Evolutionary conservation across 1,140 invertebrate genomes (phyloP).

Genomic region (Leptinotarsa undecemlineata): DNA sequence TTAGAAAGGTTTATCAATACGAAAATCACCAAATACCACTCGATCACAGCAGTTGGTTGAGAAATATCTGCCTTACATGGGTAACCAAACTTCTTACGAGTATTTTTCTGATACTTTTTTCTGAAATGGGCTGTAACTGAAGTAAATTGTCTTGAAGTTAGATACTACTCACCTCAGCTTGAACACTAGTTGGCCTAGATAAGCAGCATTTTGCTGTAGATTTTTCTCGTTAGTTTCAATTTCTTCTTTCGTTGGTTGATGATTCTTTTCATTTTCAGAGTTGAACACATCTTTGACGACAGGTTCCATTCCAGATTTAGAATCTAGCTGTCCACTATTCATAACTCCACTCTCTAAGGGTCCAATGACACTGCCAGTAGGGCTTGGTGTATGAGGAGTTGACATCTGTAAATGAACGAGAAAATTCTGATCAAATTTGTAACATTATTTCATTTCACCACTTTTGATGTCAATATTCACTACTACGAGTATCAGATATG

Average conservation of each 20-base stretch:
- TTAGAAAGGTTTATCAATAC: too few species aligned
- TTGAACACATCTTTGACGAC: conserved; percentile 57
- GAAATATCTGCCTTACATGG: too few species aligned
- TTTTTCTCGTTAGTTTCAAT: conserved; percentile 67
- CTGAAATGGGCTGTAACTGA: too few species aligned
- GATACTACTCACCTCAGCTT: conserved; percentile 66
- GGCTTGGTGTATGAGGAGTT: conserved; percentile 52
- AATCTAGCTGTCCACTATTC: conserved; percentile 47
- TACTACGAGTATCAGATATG: too few species aligned
- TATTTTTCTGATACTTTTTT: too few species aligned
- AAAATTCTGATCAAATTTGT: too few species aligned
- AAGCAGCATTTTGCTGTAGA: conserved; percentile 60
- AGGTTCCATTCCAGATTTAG: conserved; percentile 54
- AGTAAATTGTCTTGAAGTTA: too few species aligned
- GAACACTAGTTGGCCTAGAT: conserved; percentile 84
- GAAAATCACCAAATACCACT: too few species aligned
- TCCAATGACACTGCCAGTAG: conserved; percentile 48
- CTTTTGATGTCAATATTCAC: too few species aligned
- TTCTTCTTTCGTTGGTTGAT: conserved; percentile 63
- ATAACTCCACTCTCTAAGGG: conserved; percentile 53
- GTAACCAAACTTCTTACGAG: too few species aligned
- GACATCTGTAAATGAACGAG: conserved; percentile 44
- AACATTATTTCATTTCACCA: too few species aligned
- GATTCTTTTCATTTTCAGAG: conserved; percentile 57
- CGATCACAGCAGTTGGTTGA: too few species aligned